A percentile compares a stretch with the other conserved stretches of the same genome.
phyloP scores from a whole-genome alignment of 2,797 vertebrate genomes.

The Salmo trutta region DNA sequence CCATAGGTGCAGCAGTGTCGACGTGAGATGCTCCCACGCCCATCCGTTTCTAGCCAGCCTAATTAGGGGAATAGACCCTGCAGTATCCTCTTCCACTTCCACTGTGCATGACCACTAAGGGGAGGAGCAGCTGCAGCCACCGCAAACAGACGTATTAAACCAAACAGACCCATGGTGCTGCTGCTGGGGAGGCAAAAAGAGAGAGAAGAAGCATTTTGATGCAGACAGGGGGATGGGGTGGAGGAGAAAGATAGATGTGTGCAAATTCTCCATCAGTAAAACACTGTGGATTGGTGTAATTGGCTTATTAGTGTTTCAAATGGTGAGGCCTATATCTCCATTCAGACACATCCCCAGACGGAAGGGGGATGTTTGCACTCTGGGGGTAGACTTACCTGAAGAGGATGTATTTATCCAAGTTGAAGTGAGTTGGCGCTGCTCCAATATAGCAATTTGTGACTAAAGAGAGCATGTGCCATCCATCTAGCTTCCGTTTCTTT shows the following conservation, averaged over 20 bases:
- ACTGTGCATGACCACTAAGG: conserved; percentile 45
- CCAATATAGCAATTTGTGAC: not conserved
- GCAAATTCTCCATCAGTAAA: conserved; percentile 53
- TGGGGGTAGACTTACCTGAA: not conserved
- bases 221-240: not conserved
- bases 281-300: conserved; percentile 63
- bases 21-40: not conserved
- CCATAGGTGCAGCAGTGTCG: conserved; percentile 10
- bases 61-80: conserved; percentile 44
- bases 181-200: conserved; percentile 44
- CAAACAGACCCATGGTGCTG: conserved; percentile 63
- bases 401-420: not conserved
- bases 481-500: not conserved
- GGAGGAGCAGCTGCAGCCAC: conserved; percentile 40
- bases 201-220: not conserved
- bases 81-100: conserved; percentile 53
- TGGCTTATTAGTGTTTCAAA: conserved; percentile 66
- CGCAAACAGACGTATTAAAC: conserved; percentile 68
- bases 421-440: not conserved
- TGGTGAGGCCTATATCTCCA: conserved; percentile 55
- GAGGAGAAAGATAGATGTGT: not conserved
- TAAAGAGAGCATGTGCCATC: not conserved
- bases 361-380: not conserved
- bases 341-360: conserved; percentile 36
- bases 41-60: conserved; percentile 11